Evolutionary conservation across 1,140 invertebrate genomes (phyloP).

Genomic region (Aethina tumida): DNA sequence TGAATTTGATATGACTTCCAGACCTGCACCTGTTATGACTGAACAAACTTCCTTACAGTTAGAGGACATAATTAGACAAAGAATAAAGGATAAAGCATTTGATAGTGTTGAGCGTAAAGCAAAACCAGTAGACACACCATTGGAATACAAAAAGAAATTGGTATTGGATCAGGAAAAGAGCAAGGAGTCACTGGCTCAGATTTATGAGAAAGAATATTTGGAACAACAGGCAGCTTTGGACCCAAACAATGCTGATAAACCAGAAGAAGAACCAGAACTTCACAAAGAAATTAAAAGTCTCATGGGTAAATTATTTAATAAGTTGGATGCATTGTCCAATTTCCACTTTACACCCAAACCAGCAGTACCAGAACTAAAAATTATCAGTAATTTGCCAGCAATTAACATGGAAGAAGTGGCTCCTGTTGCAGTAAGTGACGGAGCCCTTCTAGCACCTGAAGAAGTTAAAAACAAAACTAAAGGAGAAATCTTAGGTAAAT

Average conservation of each 20-base stretch:
- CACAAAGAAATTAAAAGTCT: constrained; percentile 66
- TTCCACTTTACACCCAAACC: constrained; percentile 89
- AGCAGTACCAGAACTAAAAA: constrained; percentile 77
- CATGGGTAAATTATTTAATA: constrained; percentile 72
- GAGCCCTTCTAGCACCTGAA: constrained; percentile 82
- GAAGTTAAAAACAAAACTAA: constrained; percentile 78
- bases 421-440: constrained; percentile 75
- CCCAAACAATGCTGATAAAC: constrained; percentile 46
- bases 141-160: constrained; percentile 84
- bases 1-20: constrained; percentile 75
- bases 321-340: constrained; percentile 88
- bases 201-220: constrained; percentile 91
- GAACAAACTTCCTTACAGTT: constrained; percentile 77
- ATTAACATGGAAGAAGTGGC: constrained; percentile 94
- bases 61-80: constrained; percentile 83
- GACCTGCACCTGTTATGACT: constrained; percentile 83
- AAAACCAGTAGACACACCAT: constrained; percentile 72
- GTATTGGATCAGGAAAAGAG: constrained; percentile 92
- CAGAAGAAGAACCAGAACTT: constrained; percentile 58
- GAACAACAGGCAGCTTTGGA: constrained; percentile 63
- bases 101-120: constrained; percentile 90
- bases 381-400: constrained; percentile 84
- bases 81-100: constrained; percentile 92
- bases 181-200: constrained; percentile 85
- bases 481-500: constrained; percentile 56